Conservation (phyloP, 2,797 vertebrate genomes). For the Chlorospingus semifuscus region DNA sequence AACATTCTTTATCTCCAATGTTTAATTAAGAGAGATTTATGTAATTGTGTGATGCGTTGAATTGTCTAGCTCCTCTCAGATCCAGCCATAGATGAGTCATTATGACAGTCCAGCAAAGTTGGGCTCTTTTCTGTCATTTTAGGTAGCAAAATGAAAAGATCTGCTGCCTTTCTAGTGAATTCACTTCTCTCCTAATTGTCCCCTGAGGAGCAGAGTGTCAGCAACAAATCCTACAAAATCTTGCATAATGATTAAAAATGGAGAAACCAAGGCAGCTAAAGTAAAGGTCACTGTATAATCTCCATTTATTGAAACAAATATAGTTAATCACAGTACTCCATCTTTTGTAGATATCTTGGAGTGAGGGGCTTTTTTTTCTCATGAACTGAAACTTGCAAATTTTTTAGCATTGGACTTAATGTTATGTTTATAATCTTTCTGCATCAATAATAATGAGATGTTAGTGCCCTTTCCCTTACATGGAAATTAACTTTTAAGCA, state of each 20-base stretch:
- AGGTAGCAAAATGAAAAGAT: slow-evolving; percentile 69
- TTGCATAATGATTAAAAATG: slow-evolving; percentile 91
- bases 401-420: neutral
- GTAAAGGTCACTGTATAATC: slow-evolving; percentile 90
- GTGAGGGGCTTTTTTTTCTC: neutral
- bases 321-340: slow-evolving; percentile 83
- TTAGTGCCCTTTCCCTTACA: neutral
- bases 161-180: slow-evolving; percentile 80
- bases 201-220: slow-evolving; percentile 81
- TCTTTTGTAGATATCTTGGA: slow-evolving; percentile 59
- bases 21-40: slow-evolving; percentile 21
- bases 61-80: neutral
- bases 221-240: slow-evolving; percentile 77
- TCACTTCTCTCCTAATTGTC: slow-evolving; percentile 81
- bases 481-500: slow-evolving; percentile 54
- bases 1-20: neutral
- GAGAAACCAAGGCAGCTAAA: slow-evolving; percentile 80
- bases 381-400: neutral
- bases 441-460: neutral
- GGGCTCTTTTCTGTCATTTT: slow-evolving; percentile 71
- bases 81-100: neutral
- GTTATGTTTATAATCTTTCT: slow-evolving; percentile 27
- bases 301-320: slow-evolving; percentile 87
- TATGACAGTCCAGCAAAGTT: slow-evolving; percentile 23
- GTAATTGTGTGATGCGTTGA: neutral